Percentiles rank a stretch among this genome's conserved stretches.
phyloP scores from a whole-genome alignment of 2,113 vertebrate genomes.

The Reinhardtius hippoglossoides region DNA sequence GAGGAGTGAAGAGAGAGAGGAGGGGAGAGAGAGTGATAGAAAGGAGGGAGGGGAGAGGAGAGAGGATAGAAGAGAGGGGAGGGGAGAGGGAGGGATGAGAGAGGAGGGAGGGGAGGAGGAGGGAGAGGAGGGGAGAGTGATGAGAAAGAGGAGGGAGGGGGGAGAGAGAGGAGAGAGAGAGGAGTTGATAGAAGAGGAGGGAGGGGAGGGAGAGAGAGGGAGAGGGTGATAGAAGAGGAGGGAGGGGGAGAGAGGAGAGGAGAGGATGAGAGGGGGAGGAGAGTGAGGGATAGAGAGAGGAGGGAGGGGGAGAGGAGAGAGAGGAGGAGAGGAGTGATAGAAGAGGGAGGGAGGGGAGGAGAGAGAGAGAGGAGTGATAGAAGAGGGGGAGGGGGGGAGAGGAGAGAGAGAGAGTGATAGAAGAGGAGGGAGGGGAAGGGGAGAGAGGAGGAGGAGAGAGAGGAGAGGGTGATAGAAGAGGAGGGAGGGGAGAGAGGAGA shows the following conservation, averaged over 20 bases:
- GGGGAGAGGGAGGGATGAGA: not conserved
- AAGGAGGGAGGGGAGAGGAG: constrained; percentile 42
- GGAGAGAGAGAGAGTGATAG: too few species aligned
- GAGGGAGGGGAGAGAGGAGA: constrained; percentile 4
- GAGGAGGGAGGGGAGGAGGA: constrained; percentile 19
- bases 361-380: too few species aligned
- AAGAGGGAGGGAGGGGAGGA: too few species aligned
- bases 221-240: too few species aligned
- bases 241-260: constrained; percentile 22
- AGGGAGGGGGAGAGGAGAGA: constrained; percentile 11
- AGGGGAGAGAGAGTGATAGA: constrained; percentile 50
- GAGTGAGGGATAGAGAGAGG: too few species aligned
- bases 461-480: not conserved
- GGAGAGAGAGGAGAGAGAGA: too few species aligned
- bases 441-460: not conserved
- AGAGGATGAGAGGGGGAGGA: constrained; percentile 25
- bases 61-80: constrained; percentile 10
- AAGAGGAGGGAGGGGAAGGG: constrained; percentile 24
- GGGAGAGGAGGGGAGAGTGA: not conserved
- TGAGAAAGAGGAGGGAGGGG: not conserved
- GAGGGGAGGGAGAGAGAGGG: too few species aligned
- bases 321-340: constrained; percentile 51
- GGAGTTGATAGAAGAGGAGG: not conserved
- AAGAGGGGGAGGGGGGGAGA: constrained; percentile 54
- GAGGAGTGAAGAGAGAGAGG: constrained; percentile 25